phyloP scores from a whole-genome alignment of 2,888 invertebrate species.

The Apamea crenata region DNA sequence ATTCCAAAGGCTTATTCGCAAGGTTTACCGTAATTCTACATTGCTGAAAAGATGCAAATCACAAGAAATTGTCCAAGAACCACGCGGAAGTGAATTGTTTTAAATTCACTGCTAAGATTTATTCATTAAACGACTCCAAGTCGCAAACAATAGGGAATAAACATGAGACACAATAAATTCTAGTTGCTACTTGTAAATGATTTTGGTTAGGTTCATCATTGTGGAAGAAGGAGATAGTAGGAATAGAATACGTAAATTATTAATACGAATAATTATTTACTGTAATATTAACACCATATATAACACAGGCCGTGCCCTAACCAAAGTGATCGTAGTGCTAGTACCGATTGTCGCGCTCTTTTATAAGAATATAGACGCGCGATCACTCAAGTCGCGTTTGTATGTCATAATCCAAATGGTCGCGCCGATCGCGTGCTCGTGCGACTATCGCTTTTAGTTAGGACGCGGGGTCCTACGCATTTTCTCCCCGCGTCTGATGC shows the following conservation, averaged over 20 bases:
- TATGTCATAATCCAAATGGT: no score
- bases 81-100: slow-evolving; percentile 61
- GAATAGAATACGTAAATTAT: background rate
- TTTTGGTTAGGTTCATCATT: slow-evolving; percentile 39
- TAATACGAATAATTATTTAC: background rate
- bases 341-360: no score
- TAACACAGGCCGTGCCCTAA: no score
- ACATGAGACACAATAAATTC: slow-evolving; percentile 46
- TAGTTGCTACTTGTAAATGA: slow-evolving; percentile 40
- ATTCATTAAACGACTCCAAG: slow-evolving; percentile 50
- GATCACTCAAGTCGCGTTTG: no score
- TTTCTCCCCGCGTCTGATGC: no score
- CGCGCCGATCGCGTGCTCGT: no score
- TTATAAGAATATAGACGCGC: no score
- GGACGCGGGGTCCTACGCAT: no score
- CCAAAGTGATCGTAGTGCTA: no score
- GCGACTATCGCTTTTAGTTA: no score
- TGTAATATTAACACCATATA: background rate
- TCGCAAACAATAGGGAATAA: slow-evolving; percentile 49
- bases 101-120: slow-evolving; percentile 59
- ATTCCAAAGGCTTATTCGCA: slow-evolving; percentile 47
- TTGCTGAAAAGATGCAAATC: slow-evolving; percentile 60
- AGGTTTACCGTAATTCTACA: slow-evolving; percentile 54
- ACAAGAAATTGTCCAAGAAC: slow-evolving; percentile 59
- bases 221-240: slow-evolving; percentile 12